Evolutionary conservation across 2,113 vertebrate genomes (phyloP).

Genomic region (Lichenostomus cassidix): DNA sequence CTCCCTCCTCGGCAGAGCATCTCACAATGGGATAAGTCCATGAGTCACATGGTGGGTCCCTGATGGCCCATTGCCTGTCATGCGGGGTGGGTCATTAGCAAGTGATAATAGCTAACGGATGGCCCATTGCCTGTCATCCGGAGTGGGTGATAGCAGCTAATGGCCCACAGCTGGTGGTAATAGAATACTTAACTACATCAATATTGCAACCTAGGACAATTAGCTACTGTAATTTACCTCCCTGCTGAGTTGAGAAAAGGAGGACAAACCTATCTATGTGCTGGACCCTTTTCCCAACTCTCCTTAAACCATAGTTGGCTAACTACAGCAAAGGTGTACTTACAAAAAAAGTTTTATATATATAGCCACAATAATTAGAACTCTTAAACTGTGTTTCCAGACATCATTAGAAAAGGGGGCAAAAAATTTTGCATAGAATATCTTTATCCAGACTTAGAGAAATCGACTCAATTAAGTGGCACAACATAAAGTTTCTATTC

Average conservation of each 20-base stretch:
- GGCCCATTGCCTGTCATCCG: too few species aligned
- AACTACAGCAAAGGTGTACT: not conserved
- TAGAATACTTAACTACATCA: too few species aligned
- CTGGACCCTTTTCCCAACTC: not conserved
- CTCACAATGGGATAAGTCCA: too few species aligned
- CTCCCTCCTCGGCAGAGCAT: too few species aligned
- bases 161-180: too few species aligned
- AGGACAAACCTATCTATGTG: not conserved
- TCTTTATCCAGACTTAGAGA: not conserved
- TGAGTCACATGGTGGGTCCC: too few species aligned
- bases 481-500: not conserved
- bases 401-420: not conserved
- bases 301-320: not conserved
- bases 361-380: not conserved
- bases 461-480: not conserved
- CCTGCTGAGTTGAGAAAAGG: not conserved
- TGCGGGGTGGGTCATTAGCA: too few species aligned
- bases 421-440: not conserved
- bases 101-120: too few species aligned
- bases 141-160: too few species aligned
- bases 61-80: too few species aligned
- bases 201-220: too few species aligned
- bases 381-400: not conserved
- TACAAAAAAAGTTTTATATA: not conserved
- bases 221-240: not conserved